phyloP scores from a whole-genome alignment of 2,888 invertebrate species.

The Slavum lentiscoides region DNA sequence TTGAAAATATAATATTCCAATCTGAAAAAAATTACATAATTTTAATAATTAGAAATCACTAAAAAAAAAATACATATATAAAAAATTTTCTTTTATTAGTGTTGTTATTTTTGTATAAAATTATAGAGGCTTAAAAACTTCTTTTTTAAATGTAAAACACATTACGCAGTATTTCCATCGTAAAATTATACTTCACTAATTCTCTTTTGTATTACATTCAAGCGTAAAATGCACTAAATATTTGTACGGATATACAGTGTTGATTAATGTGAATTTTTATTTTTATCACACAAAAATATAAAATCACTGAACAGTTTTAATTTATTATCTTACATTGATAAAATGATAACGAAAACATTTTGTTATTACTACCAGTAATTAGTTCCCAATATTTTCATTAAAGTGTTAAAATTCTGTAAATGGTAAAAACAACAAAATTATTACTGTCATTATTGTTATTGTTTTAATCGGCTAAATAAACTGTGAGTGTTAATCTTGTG shows the following conservation, averaged over 20 bases:
- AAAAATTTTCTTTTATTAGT: not conserved
- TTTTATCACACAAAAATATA: not conserved
- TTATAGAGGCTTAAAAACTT: not conserved
- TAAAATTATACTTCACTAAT: constrained; percentile 6
- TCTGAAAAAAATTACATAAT: not conserved
- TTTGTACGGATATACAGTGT: constrained; percentile 50
- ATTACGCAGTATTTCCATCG: not conserved
- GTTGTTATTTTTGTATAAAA: constrained; percentile 27
- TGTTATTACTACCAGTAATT: constrained; percentile 5
- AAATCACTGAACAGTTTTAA: not conserved
- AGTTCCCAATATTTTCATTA: not conserved
- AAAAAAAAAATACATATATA: not conserved
- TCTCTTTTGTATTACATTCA: constrained; percentile 20
- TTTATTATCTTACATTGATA: not conserved
- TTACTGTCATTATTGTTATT: constrained; percentile 42
- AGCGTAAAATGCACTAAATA: constrained; percentile 24
- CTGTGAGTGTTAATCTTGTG: constrained; percentile 10
- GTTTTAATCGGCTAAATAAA: constrained; percentile 1
- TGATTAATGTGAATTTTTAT: constrained; percentile 12
- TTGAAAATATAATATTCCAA: not conserved
- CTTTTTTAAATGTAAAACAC: not conserved
- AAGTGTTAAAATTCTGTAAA: constrained; percentile 8
- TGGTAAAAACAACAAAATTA: constrained; percentile 14
- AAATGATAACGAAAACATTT: not conserved
- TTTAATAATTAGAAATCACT: too few species aligned